A percentile compares a stretch with the other conserved stretches of the same genome.
phyloP scores from a whole-genome alignment of 2,113 vertebrate genomes.

The Galbula dea region DNA sequence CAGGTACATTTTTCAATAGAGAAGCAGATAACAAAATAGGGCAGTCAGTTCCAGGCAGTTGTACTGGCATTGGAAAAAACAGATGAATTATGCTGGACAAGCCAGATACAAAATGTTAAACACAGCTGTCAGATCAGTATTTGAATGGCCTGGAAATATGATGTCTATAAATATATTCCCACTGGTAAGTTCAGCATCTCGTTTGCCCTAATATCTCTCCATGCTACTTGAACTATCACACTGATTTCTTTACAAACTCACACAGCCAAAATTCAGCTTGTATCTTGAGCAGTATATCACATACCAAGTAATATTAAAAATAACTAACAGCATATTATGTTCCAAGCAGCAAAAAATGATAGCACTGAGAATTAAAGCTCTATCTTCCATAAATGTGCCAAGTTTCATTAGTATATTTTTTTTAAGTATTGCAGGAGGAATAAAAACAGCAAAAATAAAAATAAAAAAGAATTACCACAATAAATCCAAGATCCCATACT shows the following conservation, averaged over 20 bases:
- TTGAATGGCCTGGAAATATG: neutral
- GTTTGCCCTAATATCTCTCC: neutral
- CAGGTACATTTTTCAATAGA: rapidly evolving
- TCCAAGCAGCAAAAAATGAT: neutral
- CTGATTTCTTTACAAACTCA: neutral
- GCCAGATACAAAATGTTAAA: neutral
- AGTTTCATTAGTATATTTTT: neutral
- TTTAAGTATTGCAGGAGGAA: neutral
- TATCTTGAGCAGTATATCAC: neutral
- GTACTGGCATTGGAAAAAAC: neutral
- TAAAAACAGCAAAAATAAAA: neutral
- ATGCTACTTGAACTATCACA: neutral
- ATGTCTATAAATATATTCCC: neutral
- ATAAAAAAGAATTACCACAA: neutral
- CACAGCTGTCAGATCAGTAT: neutral
- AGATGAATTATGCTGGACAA: neutral
- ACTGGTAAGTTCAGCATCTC: neutral
- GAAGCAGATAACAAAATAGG: neutral
- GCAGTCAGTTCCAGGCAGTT: neutral
- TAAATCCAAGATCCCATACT: neutral
- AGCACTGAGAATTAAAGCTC: neutral
- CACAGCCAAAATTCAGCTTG: neutral
- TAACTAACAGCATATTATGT: neutral
- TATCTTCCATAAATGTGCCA: neutral
- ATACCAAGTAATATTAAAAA: neutral